phyloP scores from a whole-genome alignment of 2,797 vertebrate genomes.

The Protosalanx chinensis region DNA sequence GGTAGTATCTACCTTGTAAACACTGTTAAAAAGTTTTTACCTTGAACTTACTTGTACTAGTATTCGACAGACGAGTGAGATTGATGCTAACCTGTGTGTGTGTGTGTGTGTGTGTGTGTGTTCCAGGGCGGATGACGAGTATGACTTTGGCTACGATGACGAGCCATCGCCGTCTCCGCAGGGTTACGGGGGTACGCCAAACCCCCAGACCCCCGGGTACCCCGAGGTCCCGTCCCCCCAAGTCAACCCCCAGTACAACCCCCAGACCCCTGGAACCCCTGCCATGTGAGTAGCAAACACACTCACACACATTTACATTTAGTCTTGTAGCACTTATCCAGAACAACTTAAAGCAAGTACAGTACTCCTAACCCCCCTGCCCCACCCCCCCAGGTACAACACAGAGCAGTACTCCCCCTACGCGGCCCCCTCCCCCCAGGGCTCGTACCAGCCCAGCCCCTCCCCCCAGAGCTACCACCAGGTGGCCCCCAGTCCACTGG shows the following conservation, averaged over 20 bases:
- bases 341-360: too few relatives aligned
- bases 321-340: too few relatives aligned
- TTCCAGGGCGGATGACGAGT: conserved; percentile 87
- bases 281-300: conserved; percentile 83
- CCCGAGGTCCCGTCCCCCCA: conserved; percentile 91
- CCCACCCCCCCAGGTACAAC: conserved; percentile 80
- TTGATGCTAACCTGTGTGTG: background rate
- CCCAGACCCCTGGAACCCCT: conserved; percentile 90
- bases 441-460: conserved; percentile 94
- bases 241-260: conserved; percentile 93
- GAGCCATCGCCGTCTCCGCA: conserved; percentile 93
- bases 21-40: background rate
- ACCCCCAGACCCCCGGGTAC: conserved; percentile 93
- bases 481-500: conserved; percentile 90
- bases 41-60: too few relatives aligned
- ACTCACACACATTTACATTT: conserved; percentile 1
- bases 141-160: conserved; percentile 88
- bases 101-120: conserved; percentile 5
- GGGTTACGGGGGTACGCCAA: conserved; percentile 88
- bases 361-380: too few relatives aligned
- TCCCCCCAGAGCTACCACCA: conserved; percentile 95
- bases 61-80: too few relatives aligned
- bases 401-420: conserved; percentile 96
- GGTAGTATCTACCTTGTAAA: too few relatives aligned
- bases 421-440: conserved; percentile 88